Evolutionary conservation across 2,797 vertebrate species (phyloP), one percentile per base, ranked within the genome.

Genomic region (Sebastes itinus): DNA sequence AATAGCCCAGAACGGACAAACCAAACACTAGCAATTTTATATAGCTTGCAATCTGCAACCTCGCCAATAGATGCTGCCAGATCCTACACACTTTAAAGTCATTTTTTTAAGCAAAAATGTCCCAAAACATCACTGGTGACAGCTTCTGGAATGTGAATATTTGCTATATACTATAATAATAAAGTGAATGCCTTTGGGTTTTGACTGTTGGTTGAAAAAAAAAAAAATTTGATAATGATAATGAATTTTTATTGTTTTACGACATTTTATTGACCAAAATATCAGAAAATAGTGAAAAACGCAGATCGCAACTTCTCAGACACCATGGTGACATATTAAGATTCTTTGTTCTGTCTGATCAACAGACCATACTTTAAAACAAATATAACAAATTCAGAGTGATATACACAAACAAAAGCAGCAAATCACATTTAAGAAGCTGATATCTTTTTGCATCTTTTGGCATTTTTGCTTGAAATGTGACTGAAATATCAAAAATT

Each of bases 71-170:
- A 42, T 42, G 13, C 13, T 42, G 38, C 38, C 13, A 42, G 13
- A 42, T 42, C 13, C 38, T 42, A 42, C 38, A 42, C 38, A 42
- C 38, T 42, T 42, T 42, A 42, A 42, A 42, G 38, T 14, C 2
- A 6, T 42, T 42, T 42, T 33, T 38, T 42, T 42, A 0, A 42
- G 13, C 38, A 42, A 42, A 3, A 42, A 14, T 42, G 0, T 42
- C 38, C 13, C 38, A 42, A 42, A 42, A 42, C 38, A 42, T 42
- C 38, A 42, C 25, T 22, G 11, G 6, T 33, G 10, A 28, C 16
- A 60, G 2, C 23, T 32, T 64, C 14, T 64, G 1, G 18, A 52
- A 62, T 18, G 8, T 22, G 12, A 23, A 20, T 62, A 30, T 60
- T 16, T 27, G 7, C 4, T 28, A 18, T 2, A 0, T 4, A 64